Evolutionary conservation across 2,113 vertebrate genomes (phyloP).

Genomic region (Argyrosomus japonicus): DNA sequence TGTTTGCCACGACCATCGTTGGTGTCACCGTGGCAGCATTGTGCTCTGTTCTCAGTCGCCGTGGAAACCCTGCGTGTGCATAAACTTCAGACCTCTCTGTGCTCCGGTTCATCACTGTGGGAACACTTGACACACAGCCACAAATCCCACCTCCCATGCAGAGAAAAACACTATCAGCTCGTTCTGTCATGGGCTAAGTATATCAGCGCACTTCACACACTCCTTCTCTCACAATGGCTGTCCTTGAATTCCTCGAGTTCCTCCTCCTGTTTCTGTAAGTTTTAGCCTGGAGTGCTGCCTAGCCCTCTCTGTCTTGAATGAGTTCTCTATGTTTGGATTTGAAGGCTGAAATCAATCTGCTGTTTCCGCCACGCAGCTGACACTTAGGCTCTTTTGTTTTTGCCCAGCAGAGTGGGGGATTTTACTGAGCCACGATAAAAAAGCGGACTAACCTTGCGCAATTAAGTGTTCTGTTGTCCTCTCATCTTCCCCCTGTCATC

Average conservation of each 20-base stretch:
- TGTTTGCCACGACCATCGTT: constrained; percentile 29
- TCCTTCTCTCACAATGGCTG: constrained; percentile 28
- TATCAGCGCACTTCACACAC: constrained; percentile 12
- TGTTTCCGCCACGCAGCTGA: constrained; percentile 66
- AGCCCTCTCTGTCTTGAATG: constrained; percentile 44
- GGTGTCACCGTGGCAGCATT: constrained; percentile 26
- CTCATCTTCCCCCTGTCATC: constrained; percentile 42
- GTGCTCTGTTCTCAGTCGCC: constrained; percentile 25
- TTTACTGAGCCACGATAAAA: constrained; percentile 57
- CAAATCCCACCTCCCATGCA: constrained; percentile 24
- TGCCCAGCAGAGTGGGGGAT: constrained; percentile 62
- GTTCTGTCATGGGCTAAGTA: constrained; percentile 7
- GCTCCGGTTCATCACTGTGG: background rate
- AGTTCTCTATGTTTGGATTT: constrained; percentile 64
- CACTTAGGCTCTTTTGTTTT: constrained; percentile 69
- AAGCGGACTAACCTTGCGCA: constrained; percentile 59
- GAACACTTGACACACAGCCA: constrained; percentile 10
- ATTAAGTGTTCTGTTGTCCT: constrained; percentile 52
- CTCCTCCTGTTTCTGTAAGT: constrained; percentile 55
- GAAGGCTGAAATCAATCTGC: constrained; percentile 72
- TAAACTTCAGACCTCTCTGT: constrained; percentile 22
- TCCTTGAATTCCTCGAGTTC: constrained; percentile 41
- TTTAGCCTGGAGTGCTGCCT: constrained; percentile 53
- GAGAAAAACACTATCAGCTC: constrained; percentile 30
- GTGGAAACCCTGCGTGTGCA: constrained; percentile 20